Evolutionary conservation across 53 echinoderm and acorn worm genomes (phyloP).

Genomic region (Antedon mediterranea): DNA sequence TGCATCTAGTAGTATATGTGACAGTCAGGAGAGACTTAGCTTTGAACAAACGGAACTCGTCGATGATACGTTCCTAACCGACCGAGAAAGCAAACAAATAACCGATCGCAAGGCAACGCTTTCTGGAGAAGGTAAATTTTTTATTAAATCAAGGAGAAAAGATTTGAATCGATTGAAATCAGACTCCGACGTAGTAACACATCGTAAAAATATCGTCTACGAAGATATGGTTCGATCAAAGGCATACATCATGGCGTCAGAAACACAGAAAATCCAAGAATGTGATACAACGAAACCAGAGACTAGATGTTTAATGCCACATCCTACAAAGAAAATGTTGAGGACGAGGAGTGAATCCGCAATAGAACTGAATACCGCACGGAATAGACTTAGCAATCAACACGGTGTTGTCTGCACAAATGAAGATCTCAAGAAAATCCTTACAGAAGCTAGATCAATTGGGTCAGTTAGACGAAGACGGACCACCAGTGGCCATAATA

Average conservation of each 20-base stretch:
- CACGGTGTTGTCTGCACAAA: constrained; percentile 77
- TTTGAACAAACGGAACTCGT: background rate
- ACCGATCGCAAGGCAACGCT: background rate
- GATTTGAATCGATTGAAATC: background rate
- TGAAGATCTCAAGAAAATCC: constrained; percentile 79
- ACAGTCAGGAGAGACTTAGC: background rate
- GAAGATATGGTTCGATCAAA: background rate
- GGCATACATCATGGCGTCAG: background rate
- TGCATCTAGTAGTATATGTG: background rate
- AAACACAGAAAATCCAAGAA: background rate
- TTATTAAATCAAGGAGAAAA: background rate
- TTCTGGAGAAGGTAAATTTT: background rate
- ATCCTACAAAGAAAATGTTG: constrained; percentile 86
- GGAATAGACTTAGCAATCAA: constrained; percentile 10
- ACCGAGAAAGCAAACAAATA: background rate
- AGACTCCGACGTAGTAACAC: background rate
- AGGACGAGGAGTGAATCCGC: constrained; percentile 93
- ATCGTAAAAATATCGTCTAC: background rate
- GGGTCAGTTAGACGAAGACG: constrained; percentile 38
- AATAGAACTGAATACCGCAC: constrained; percentile 54
- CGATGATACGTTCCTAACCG: background rate
- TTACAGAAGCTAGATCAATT: constrained; percentile 55
- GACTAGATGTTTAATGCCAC: background rate
- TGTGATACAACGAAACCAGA: background rate
- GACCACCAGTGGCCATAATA: constrained; percentile 41